Evolutionary conservation across 2,113 vertebrate genomes (phyloP).

Genomic region (Anolis sagrei): DNA sequence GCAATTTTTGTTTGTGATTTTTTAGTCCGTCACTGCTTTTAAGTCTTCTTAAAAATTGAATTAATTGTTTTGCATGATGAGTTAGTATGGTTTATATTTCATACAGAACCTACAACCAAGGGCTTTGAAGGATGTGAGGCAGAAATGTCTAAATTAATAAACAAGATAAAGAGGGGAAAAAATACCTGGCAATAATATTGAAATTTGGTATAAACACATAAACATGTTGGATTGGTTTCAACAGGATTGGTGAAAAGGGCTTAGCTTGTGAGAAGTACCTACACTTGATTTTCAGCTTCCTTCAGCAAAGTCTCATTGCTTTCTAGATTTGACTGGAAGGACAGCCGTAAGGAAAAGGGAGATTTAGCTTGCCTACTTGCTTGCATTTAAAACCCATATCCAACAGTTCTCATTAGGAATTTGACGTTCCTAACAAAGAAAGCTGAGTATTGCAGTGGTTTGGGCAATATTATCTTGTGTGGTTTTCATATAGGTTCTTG

Average conservation of each 20-base stretch:
- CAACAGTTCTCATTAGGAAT: neutral
- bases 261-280: too few relatives aligned
- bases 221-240: neutral
- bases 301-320: too few relatives aligned
- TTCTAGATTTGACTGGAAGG: neutral
- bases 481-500: slow-evolving; percentile 63
- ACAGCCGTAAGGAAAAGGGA: neutral
- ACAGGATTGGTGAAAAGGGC: too few relatives aligned
- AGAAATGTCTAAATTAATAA: neutral
- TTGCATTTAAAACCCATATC: neutral
- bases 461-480: slow-evolving; percentile 15
- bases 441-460: neutral
- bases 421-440: neutral
- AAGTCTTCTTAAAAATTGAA: neutral
- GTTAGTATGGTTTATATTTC: neutral
- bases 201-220: neutral
- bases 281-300: too few relatives aligned
- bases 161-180: neutral
- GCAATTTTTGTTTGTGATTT: neutral
- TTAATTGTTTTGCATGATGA: neutral
- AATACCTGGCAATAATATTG: neutral
- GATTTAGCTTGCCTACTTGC: neutral
- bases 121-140: neutral
- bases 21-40: neutral
- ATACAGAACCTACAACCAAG: neutral